Base-by-base conservation (phyloP, 2,888 invertebrate species). In the Cheilosia pagana region DNA sequence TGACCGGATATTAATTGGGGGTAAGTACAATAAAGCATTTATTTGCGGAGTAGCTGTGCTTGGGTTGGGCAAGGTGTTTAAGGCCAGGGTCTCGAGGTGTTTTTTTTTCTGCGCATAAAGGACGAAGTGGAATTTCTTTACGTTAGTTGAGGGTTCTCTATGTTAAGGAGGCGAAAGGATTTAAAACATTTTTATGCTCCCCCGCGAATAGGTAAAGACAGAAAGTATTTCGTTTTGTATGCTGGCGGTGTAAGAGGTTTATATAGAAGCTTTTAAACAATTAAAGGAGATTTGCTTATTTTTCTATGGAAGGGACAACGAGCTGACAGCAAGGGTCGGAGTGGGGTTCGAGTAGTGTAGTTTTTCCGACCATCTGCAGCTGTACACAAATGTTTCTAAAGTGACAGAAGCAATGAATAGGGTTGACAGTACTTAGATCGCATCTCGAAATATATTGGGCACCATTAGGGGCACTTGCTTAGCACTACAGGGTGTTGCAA, bases 1-100 rank as follows among this genome's bases (percentile, higher is more conserved):
- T 71, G 75, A 85, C 85, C 79, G 85, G 85, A 85, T 85, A 85
- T 85, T 85, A 85, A 85, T 85, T 85, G 85, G 65, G 79, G 71
- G 74, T 74, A 63, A 81, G 74, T 62, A 74, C 81, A 81, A 74
- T 81, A 75, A 81, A 81, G 81, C 74, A 81, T 81, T 81, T 81
- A 75, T 81, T 79, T 79, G 72, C 59, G 41, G 43, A 74, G 62
- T 50, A 55, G 55, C 25, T 48, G 16, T 67, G 16, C 31, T 53
- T 21, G 52, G 68, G 59, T 31, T 14, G 62, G 41, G 67, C 48
- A 59, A 70, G 70, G 76, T 45, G 59, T 59, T 65, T 76, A 59
- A 35, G 28, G 45, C 71, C 71, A 65, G 65, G 60, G 50, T 67
- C 65, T 65, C n/a, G 28, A 76, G 19, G 16, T 31, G 16, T 53